Evolutionary conservation across 2,113 vertebrate species (phyloP), one percentile per base, ranked within the genome.

Genomic region (Ophthalmolycus amberensis): DNA sequence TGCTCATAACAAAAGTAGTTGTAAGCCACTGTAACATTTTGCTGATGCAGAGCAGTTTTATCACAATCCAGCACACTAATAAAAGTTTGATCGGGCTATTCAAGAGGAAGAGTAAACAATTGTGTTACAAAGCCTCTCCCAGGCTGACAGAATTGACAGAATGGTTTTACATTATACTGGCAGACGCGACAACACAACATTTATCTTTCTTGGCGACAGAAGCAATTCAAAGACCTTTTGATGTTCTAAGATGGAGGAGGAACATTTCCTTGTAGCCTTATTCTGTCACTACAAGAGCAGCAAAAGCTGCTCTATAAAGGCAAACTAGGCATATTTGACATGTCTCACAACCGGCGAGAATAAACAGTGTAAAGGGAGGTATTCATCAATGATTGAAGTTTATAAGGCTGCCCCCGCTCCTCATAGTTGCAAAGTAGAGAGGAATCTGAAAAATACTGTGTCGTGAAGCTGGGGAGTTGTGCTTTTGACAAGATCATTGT

Each of bases 231-330:
- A 90, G 89, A 80, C 68, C 89, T 92, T 92, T 92, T 92, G 92
- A 94, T 93, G 92, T 90, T 87, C 75, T 77, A 25, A 88, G 92
- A 90, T 85, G 85, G 85, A 91, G 89, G 84, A 83, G 77, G 78
- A 91, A 90, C 80, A 72, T 91, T 88, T 93, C 82, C 90, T 82
- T 85, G 79, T 87, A 92, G 87, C 90, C 92, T 90, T 94, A 92
- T 95, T 95, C 93, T 93, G 92, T 95, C 94, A 94, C 84, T 92
- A 89, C 87, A 91, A 90, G 81, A 88, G 77, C 64, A 77, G 74
- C 77, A 59, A 85, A 72, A 92, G 88, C 85, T 74, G 86, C 34
- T 63, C 82, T 77, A 73, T 70, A 90, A 94, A 93, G 79, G 88
- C 85, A 89, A 86, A 85, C 84, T 90, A 92, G 93, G 90, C 84